A percentile compares a stretch with the other conserved stretches of the same genome.
These are phyloP conservation scores for Netelia inedita DNA, from an alignment of 2,888 invertebrate species.

Conservation along the genomic window DNA sequence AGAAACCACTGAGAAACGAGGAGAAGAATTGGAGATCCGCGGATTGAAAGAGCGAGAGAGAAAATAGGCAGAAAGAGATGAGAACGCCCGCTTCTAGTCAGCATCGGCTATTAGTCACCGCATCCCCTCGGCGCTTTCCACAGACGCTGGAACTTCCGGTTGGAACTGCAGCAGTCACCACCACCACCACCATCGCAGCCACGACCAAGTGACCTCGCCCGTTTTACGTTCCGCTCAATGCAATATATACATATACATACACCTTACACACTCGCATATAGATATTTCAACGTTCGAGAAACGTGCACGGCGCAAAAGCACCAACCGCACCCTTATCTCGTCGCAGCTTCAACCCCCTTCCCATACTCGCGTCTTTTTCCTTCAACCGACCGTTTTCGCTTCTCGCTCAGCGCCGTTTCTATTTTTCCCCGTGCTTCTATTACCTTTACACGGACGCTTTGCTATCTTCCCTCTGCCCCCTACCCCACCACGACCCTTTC, in stretches of 20 bases:
- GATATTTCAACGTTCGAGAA: constrained; percentile 55
- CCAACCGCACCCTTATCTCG: constrained; percentile 79
- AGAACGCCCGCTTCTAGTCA: constrained; percentile 74
- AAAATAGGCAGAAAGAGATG: constrained; percentile 72
- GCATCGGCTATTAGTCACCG: constrained; percentile 79
- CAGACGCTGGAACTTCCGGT: constrained; percentile 68
- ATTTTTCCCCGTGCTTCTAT: constrained; percentile 75
- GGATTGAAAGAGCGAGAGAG: constrained; percentile 36
- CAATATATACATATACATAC: constrained; percentile 38
- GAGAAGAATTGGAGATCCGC: constrained; percentile 49
- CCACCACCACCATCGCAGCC: constrained; percentile 58
- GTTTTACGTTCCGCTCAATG: constrained; percentile 59
- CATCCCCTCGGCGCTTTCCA: constrained; percentile 66
- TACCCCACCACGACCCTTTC: constrained; percentile 65
- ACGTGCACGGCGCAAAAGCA: constrained; percentile 52
- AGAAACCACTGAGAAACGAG: constrained; percentile 31
- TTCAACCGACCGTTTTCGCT: constrained; percentile 73
- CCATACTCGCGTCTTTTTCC: constrained; percentile 59
- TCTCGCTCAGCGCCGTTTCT: constrained; percentile 56
- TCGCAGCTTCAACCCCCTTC: constrained; percentile 72
- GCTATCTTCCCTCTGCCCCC: constrained; percentile 72
- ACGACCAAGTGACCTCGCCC: constrained; percentile 67
- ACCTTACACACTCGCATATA: constrained; percentile 13
- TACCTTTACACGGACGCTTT: constrained; percentile 77
- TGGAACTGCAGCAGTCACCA: constrained; percentile 71